Percentiles rank a stretch among this genome's conserved stretches.
Conservation (phyloP, 2,888 invertebrate species). For the Sinhomidia bicolor region DNA sequence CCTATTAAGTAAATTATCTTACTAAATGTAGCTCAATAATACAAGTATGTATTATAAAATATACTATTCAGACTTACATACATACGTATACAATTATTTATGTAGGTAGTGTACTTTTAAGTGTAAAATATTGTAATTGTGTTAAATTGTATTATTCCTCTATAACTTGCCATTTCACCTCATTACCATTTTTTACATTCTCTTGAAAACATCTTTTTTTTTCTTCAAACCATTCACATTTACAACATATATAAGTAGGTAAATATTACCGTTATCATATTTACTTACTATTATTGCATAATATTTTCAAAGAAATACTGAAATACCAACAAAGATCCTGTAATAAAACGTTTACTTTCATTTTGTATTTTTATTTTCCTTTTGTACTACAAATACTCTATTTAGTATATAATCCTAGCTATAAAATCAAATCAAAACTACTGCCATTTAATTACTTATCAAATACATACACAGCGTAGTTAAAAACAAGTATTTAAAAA, state of each 20-base stretch:
- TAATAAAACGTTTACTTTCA: neutral
- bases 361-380: slow-evolving; percentile 43
- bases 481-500: too few relatives aligned
- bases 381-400: neutral
- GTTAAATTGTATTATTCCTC: neutral
- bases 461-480: too few relatives aligned
- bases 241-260: neutral
- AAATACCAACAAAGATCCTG: neutral
- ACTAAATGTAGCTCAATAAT: too few relatives aligned
- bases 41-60: too few relatives aligned
- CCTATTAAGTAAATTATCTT: too few relatives aligned
- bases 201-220: slow-evolving; percentile 8
- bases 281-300: neutral
- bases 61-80: too few relatives aligned
- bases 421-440: too few relatives aligned
- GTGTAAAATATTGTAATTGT: too few relatives aligned
- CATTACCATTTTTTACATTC: slow-evolving; percentile 37
- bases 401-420: too few relatives aligned
- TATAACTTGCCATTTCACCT: slow-evolving; percentile 1
- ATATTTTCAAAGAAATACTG: neutral
- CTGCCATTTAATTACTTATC: too few relatives aligned
- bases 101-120: too few relatives aligned
- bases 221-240: slow-evolving; percentile 14
- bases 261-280: neutral
- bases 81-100: too few relatives aligned